These are phyloP conservation scores for Ophion ellenae DNA, from an alignment of 2,888 invertebrate genomes.

Conservation along the genomic window DNA sequence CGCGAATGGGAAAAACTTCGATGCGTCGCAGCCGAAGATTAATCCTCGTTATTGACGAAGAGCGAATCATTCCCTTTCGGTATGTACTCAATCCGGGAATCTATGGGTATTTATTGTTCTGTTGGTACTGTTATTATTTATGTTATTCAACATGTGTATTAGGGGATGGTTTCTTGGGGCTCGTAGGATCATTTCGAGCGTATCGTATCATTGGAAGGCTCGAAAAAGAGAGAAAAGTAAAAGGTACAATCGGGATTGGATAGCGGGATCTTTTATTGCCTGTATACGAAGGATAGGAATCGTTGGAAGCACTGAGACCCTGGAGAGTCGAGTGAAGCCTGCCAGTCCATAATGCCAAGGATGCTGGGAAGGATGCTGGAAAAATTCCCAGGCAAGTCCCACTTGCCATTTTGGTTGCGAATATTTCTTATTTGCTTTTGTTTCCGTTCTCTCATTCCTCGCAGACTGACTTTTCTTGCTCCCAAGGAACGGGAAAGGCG, in stretches of 20 bases:
- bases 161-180: too few relatives aligned
- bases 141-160: too few relatives aligned
- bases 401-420: constrained; percentile 32
- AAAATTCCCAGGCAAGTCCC: constrained; percentile 33
- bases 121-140: too few relatives aligned
- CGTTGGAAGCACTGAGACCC: constrained; percentile 15
- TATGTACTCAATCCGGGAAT: too few relatives aligned
- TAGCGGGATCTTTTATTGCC: constrained; percentile 40
- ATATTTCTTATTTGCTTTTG: constrained; percentile 12
- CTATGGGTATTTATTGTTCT: too few relatives aligned
- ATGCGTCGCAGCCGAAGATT: neutral
- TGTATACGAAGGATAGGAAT: constrained; percentile 43
- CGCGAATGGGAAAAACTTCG: neutral
- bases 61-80: neutral
- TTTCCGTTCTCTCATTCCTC: neutral
- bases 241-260: constrained; percentile 26
- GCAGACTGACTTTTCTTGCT: constrained; percentile 22
- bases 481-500: constrained; percentile 11
- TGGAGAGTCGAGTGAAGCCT: constrained; percentile 19
- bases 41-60: neutral
- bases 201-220: too few relatives aligned
- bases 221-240: neutral
- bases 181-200: too few relatives aligned
- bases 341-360: constrained; percentile 25
- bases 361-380: constrained; percentile 24